Conservation (phyloP, 2,113 vertebrate genomes). For the Herpetotheres cachinnans region DNA sequence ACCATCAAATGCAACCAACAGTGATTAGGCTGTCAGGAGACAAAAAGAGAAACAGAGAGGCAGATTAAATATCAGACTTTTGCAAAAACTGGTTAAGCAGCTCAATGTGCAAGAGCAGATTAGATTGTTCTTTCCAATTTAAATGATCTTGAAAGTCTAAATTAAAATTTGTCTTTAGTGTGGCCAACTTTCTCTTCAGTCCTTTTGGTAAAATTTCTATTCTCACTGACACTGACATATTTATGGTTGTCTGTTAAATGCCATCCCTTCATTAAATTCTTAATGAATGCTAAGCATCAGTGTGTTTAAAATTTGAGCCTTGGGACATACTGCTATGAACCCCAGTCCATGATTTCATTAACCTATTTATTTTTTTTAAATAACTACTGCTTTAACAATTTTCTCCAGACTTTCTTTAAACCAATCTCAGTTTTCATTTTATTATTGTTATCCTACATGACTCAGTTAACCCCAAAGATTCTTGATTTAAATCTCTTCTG, state of each 20-base stretch:
- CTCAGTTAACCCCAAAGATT: not conserved
- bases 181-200: not conserved
- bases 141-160: not conserved
- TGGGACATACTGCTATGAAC: not conserved
- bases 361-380: not conserved
- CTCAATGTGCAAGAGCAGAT: slow-evolving; percentile 10
- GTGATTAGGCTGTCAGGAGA: slow-evolving; percentile 73
- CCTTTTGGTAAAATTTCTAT: not conserved
- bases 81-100: slow-evolving; percentile 22
- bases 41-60: slow-evolving; percentile 35
- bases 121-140: slow-evolving; percentile 6
- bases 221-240: not conserved
- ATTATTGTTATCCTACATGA: not conserved
- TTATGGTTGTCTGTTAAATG: not conserved
- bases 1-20: slow-evolving; percentile 82
- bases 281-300: not conserved
- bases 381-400: not conserved
- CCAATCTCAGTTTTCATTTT: not conserved
- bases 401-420: not conserved
- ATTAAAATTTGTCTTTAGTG: not conserved
- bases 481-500: not conserved
- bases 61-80: slow-evolving; percentile 27
- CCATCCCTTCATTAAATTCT: not conserved
- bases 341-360: not conserved
- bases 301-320: not conserved